phyloP scores from a whole-genome alignment of 2,797 vertebrate genomes.

The Lepidocolaptes lacrymiger region DNA sequence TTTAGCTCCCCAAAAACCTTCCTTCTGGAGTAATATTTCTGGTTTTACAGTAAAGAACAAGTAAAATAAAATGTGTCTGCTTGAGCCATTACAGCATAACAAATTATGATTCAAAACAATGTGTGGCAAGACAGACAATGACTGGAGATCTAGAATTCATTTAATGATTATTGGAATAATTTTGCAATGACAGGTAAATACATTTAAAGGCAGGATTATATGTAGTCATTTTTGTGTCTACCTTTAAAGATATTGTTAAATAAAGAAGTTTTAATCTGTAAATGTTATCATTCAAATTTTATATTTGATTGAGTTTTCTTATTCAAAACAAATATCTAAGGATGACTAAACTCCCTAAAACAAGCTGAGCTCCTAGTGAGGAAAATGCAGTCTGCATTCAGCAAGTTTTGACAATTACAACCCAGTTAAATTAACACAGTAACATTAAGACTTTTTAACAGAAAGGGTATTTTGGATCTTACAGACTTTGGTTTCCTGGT shows the following conservation, averaged over 20 bases:
- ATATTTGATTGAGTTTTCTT: not conserved
- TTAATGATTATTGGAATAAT: not conserved
- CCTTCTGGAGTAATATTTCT: not conserved
- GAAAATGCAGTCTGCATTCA: not conserved
- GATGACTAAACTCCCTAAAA: not conserved
- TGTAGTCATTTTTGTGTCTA: not conserved
- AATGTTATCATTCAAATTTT: not conserved
- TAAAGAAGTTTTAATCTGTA: not conserved
- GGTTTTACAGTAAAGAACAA: not conserved
- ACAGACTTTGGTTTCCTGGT: not conserved
- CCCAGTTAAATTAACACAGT: not conserved
- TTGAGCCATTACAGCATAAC: not conserved
- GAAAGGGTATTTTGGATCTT: not conserved
- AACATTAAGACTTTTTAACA: not conserved
- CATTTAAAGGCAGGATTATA: not conserved
- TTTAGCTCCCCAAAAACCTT: not conserved
- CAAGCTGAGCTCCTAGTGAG: not conserved
- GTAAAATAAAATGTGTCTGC: not conserved
- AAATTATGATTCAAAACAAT: not conserved
- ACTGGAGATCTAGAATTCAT: not conserved
- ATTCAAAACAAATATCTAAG: not conserved
- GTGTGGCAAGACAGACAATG: not conserved
- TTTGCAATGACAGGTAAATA: not conserved
- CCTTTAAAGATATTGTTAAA: not conserved
- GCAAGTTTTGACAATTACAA: not conserved